These are phyloP conservation scores for Osmerus mordax DNA, from an alignment of 2,113 vertebrate species.

Conservation along the genomic window DNA sequence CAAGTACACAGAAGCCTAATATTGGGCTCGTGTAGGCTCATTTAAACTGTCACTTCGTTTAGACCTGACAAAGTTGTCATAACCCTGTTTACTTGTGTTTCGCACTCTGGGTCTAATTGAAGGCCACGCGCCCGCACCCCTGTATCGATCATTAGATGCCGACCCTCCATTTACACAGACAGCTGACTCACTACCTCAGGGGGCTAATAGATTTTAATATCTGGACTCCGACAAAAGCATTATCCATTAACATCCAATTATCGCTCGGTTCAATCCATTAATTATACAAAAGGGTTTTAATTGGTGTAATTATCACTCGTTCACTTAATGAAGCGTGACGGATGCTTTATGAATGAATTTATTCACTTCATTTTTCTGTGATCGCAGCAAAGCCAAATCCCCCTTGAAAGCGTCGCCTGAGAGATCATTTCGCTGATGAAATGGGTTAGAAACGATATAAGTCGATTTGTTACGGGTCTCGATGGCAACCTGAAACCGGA, in stretches of 20 bases:
- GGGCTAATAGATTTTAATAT: slow-evolving; percentile 50
- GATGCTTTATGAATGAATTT: slow-evolving; percentile 78
- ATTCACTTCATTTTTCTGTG: slow-evolving; percentile 76
- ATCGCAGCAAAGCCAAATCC: slow-evolving; percentile 71
- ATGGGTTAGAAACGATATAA: slow-evolving; percentile 50
- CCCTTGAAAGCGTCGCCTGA: slow-evolving; percentile 44
- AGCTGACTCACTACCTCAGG: slow-evolving; percentile 20
- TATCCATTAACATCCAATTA: slow-evolving; percentile 99
- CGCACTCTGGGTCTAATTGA: too few species aligned
- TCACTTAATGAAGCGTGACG: slow-evolving; percentile 87
- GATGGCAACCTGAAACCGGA: slow-evolving; percentile 32
- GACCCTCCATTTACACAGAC: background rate
- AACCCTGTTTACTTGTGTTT: too few species aligned
- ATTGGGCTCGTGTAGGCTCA: too few species aligned
- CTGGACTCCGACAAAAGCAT: slow-evolving; percentile 77
- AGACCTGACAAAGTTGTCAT: background rate
- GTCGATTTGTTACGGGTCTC: slow-evolving; percentile 47
- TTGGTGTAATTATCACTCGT: slow-evolving; percentile 94
- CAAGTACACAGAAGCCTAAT: too few species aligned
- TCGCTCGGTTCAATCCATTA: slow-evolving; percentile 89
- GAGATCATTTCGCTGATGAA: slow-evolving; percentile 56
- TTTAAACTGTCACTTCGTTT: slow-evolving; percentile 36
- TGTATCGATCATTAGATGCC: background rate
- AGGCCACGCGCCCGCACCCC: too few species aligned
- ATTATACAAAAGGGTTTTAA: slow-evolving; percentile 94